phyloP scores from a whole-genome alignment of 2,113 vertebrate species.

The Menura novaehollandiae region DNA sequence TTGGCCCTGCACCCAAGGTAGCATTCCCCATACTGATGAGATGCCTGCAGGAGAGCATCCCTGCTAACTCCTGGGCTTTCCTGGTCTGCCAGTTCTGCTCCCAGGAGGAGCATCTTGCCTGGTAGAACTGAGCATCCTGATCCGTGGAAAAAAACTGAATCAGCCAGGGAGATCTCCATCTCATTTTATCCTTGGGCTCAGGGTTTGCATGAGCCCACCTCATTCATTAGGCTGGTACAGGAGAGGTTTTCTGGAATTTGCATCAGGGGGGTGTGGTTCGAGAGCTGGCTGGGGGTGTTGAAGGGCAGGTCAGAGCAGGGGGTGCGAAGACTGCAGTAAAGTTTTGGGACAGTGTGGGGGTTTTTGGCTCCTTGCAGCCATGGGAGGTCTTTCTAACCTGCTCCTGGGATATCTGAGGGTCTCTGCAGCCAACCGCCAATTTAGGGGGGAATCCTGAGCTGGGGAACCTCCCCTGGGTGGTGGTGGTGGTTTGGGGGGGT shows the following conservation, averaged over 20 bases:
- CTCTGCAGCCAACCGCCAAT: neutral
- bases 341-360: rapidly evolving
- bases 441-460: neutral
- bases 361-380: neutral
- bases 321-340: rapidly evolving
- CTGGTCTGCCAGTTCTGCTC: neutral
- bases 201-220: neutral
- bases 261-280: neutral
- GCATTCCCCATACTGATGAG: neutral
- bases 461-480: neutral
- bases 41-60: neutral
- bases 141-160: neutral
- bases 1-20: neutral
- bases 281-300: neutral
- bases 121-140: neutral
- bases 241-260: neutral
- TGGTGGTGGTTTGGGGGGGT: neutral
- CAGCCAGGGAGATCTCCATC: neutral
- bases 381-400: rapidly evolving
- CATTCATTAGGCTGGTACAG: neutral
- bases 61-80: neutral
- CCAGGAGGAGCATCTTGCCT: neutral
- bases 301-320: neutral
- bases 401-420: neutral
- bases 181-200: neutral